Evolutionary conservation across 2,888 invertebrate genomes (phyloP).

Genomic region (Epistrophe eligans): DNA sequence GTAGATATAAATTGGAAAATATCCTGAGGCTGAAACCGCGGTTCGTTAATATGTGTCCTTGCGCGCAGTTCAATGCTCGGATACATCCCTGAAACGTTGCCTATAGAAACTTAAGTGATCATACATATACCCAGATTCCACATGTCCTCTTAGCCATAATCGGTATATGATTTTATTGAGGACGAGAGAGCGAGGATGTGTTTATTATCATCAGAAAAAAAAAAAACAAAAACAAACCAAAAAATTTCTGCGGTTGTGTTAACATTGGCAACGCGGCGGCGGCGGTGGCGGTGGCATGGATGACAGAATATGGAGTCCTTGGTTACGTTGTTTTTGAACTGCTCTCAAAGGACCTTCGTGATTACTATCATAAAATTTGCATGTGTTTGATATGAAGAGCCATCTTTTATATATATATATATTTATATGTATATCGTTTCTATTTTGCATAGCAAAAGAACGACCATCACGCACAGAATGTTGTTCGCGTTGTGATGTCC

Average conservation of each 20-base stretch:
- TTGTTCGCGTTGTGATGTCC: slow-evolving; percentile 16
- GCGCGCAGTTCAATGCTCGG: slow-evolving; percentile 42
- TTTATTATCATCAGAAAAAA: slow-evolving; percentile 55
- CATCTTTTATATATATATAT: slow-evolving; percentile 7
- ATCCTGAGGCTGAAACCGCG: slow-evolving; percentile 48
- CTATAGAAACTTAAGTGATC: background rate
- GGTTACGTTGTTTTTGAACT: slow-evolving; percentile 5
- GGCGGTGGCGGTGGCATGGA: background rate
- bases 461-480: slow-evolving; percentile 26
- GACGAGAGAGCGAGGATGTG: slow-evolving; percentile 36
- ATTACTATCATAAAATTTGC: slow-evolving; percentile 43
- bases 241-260: slow-evolving; percentile 50
- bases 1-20: slow-evolving; percentile 9
- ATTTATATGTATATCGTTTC: background rate
- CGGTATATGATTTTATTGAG: slow-evolving; percentile 25
- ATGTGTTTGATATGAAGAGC: slow-evolving; percentile 31
- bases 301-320: background rate
- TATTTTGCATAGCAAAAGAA: slow-evolving; percentile 28
- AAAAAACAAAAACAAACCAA: slow-evolving; percentile 48
- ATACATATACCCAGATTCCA: background rate
- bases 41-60: slow-evolving; percentile 27
- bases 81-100: slow-evolving; percentile 40
- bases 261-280: background rate
- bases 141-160: slow-evolving; percentile 5
- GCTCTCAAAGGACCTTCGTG: slow-evolving; percentile 29